Percentiles rank a stretch among this genome's conserved stretches.
Evolutionary conservation across 1,140 invertebrate genomes (phyloP).

Genomic region (Diuraphis noxia): DNA sequence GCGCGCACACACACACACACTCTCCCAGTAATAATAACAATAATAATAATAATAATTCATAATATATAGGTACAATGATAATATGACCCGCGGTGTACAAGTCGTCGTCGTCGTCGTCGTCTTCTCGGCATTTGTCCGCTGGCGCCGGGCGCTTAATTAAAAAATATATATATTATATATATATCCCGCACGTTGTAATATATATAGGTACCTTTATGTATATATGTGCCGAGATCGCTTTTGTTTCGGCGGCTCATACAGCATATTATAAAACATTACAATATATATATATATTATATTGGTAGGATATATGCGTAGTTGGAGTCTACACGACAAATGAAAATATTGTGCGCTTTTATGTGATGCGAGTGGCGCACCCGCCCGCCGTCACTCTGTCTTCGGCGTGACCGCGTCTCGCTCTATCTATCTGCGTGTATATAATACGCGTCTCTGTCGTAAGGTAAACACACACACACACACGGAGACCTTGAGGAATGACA

Average conservation of each 20-base stretch:
- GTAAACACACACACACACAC: not conserved
- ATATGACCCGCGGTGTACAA: slow-evolving; percentile 29
- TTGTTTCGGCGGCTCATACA: slow-evolving; percentile 25
- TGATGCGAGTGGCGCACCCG: not conserved
- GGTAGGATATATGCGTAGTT: not conserved
- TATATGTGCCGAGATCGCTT: not conserved
- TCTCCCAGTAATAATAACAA: slow-evolving; percentile 2
- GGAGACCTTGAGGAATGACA: slow-evolving; percentile 52
- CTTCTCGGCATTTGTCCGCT: slow-evolving; percentile 16
- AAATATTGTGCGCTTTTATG: slow-evolving; percentile 42
- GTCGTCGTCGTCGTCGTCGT: not conserved
- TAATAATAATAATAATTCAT: not conserved
- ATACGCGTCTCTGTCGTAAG: not conserved
- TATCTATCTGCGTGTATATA: not conserved
- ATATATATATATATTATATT: not conserved
- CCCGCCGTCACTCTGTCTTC: not conserved
- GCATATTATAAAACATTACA: not conserved
- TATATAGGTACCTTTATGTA: not conserved
- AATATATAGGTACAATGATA: slow-evolving; percentile 14
- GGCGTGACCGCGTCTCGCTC: not conserved
- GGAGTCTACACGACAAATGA: not conserved
- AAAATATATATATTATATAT: slow-evolving; percentile 28
- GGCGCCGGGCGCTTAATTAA: slow-evolving; percentile 53
- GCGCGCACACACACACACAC: slow-evolving; percentile 17
- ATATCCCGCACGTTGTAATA: not conserved